Conservation (phyloP, 2,888 invertebrate species). For the Dryobotodes eremita region DNA sequence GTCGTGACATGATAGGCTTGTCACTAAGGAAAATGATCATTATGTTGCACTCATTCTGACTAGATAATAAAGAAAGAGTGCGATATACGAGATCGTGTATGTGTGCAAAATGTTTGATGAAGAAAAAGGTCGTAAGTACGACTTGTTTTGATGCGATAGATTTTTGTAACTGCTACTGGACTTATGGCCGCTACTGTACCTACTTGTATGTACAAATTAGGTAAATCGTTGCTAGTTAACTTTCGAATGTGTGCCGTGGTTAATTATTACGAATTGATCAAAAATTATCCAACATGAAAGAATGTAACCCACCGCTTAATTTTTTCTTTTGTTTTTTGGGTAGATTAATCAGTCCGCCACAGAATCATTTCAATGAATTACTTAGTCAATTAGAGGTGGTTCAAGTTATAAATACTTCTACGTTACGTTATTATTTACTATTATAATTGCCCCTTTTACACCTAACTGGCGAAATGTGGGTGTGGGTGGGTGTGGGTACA, state of each 20-base stretch:
- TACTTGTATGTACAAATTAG: background rate
- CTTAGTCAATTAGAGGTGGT: background rate
- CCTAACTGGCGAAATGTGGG: background rate
- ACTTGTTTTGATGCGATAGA: no score
- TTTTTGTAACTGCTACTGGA: no score
- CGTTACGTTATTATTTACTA: background rate
- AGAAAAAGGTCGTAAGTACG: no score
- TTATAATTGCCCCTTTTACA: background rate
- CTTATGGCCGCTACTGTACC: no score
- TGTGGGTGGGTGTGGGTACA: background rate
- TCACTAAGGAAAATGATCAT: no score
- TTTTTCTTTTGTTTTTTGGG: background rate
- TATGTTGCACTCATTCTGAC: no score
- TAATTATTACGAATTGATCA: background rate
- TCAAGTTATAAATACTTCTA: background rate
- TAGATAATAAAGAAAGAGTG: no score
- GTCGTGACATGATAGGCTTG: no score
- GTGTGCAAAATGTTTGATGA: no score
- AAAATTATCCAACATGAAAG: background rate
- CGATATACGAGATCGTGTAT: no score
- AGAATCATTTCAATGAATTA: background rate
- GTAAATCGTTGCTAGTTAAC: background rate
- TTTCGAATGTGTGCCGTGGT: background rate
- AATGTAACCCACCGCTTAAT: background rate
- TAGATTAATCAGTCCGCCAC: background rate